Evolutionary conservation across 2,113 vertebrate species (phyloP).

Genomic region (Urocitellus parryii): DNA sequence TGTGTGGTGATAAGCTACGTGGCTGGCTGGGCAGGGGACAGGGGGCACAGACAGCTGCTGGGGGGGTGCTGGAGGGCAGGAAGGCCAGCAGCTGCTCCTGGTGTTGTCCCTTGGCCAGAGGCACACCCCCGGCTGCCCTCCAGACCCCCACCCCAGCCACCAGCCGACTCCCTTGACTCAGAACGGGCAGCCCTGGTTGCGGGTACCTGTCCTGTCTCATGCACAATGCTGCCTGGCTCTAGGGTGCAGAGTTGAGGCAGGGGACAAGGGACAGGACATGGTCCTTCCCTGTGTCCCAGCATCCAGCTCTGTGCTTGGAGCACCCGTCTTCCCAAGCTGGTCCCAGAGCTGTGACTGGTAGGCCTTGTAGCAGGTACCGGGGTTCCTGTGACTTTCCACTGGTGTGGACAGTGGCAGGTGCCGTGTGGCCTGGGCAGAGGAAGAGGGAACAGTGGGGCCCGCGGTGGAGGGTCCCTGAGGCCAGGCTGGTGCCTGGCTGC

Average conservation of each 20-base stretch:
- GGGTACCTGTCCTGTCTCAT: background rate
- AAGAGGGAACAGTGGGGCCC: background rate
- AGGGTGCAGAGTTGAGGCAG: background rate
- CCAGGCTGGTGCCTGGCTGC: no score
- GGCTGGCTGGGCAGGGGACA: background rate
- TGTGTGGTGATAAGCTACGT: background rate
- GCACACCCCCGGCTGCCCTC: background rate
- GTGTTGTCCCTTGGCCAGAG: background rate
- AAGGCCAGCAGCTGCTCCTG: background rate
- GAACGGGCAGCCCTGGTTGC: background rate
- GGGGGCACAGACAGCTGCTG: no score
- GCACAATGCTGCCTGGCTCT: background rate
- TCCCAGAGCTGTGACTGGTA: no score
- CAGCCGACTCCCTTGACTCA: background rate
- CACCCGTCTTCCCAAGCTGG: no score
- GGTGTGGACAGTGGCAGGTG: background rate
- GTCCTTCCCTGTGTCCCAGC: background rate
- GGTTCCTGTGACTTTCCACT: background rate
- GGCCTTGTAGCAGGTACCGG: no score
- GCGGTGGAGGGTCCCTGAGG: fast-evolving
- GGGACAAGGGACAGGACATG: background rate
- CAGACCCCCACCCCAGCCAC: background rate
- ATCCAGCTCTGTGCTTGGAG: background rate
- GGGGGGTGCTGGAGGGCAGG: background rate
- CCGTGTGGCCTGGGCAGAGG: background rate